These are phyloP conservation scores for Stegodyphus dumicola DNA, from an alignment of 1,140 invertebrate genomes.

Conservation along the genomic window DNA sequence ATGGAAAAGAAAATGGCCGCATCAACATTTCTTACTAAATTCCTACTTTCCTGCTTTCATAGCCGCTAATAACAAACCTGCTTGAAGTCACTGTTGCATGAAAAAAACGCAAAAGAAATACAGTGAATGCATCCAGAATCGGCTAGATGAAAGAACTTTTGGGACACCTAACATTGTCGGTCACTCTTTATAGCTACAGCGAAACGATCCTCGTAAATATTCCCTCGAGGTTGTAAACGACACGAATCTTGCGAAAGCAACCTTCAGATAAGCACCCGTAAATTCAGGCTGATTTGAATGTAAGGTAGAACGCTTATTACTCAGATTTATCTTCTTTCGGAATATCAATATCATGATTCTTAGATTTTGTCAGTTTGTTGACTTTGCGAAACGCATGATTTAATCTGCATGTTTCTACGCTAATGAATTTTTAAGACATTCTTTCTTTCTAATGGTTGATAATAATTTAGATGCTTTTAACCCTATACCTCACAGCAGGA, in stretches of 20 bases:
- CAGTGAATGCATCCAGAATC: not conserved
- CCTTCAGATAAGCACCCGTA: conserved; percentile 13
- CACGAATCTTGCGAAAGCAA: not conserved
- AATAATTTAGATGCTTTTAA: too few species aligned
- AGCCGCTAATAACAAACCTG: not conserved
- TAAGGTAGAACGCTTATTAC: conserved; percentile 17
- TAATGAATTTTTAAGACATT: too few species aligned
- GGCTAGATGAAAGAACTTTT: conserved; percentile 7
- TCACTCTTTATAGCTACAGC: conserved; percentile 17
- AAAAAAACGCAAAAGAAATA: not conserved
- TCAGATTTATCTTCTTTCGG: conserved; percentile 13
- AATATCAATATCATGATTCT: not conserved
- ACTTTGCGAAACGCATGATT: too few species aligned
- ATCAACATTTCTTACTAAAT: too few species aligned
- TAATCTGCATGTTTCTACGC: too few species aligned
- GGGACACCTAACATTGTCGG: too few species aligned
- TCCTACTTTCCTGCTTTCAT: not conserved
- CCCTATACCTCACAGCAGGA: too few species aligned
- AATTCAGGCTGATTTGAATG: not conserved
- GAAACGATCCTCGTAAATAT: conserved; percentile 35
- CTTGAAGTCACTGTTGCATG: not conserved
- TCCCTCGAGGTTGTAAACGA: conserved; percentile 8
- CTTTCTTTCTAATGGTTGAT: too few species aligned
- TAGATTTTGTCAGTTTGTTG: too few species aligned
- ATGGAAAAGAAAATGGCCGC: too few species aligned